Base-by-base conservation (phyloP, 2,888 invertebrate genomes). In the Heteropelma amictum region DNA sequence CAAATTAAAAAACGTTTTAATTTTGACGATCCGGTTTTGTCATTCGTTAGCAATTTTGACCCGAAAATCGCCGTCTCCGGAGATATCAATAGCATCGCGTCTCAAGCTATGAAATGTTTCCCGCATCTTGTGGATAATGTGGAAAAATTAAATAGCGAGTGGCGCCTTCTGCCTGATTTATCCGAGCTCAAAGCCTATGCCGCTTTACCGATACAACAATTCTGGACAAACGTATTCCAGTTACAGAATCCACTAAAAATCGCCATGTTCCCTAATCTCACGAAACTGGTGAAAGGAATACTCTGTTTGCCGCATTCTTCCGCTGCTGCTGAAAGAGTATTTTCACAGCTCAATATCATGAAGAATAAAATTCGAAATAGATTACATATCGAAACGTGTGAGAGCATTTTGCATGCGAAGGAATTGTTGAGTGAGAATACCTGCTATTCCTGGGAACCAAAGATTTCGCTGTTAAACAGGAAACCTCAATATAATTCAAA, bases 261-360 rank as follows among this genome's bases (percentile, higher is more conserved):
- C 10, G 19, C 28, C 0, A 54, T 72, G 58, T 67, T 72, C n/a
- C 58, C 65, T 2, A 47, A 72, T 58, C 47, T 72, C 1, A 60
- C 56, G 28, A 65, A 58, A 42, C 30, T 72, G 17, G 65, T 72
- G 3, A 72, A 53, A 51, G 42, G 8, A 3, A 23, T 60, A 10
- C 56, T 51, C 7, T 42, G 65, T 17, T 49, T 72, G 33, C 58
- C 72, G n/a, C 65, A 72, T 65, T 72, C 72, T 10, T 65, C 65
- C 8, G 67, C 67, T 3, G 53, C 67, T 10, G 67, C 53, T 10
- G 45, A 60, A 12, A 5, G 67, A 42, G 42, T 58, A 3, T 72
- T 67, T 60, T 72, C 67, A 1, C 60, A 67, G 10, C 21, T 67
- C 10, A 72, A 45, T 53, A 30, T 72, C 0, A 40, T 72, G 19